Conservation (phyloP, 2,888 invertebrate genomes). For the Meghimatium bilineatum region DNA sequence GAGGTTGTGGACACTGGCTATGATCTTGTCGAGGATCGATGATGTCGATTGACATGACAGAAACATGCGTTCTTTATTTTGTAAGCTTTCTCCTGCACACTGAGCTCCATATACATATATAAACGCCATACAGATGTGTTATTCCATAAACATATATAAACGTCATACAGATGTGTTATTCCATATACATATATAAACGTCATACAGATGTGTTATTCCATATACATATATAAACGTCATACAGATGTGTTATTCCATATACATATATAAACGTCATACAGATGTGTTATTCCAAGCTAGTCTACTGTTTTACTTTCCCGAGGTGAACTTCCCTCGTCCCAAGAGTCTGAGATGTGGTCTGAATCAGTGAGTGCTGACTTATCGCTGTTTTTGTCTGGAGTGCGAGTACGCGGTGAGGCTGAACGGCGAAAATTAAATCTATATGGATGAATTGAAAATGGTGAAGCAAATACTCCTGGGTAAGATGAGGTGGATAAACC, state of each 20-base stretch:
- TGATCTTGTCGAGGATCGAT: not conserved
- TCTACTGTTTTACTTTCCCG: conserved; percentile 54
- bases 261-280: too few relatives aligned
- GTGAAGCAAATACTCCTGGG: conserved; percentile 60
- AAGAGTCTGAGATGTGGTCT: conserved; percentile 58
- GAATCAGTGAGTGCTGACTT: conserved; percentile 55
- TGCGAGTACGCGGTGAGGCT: conserved; percentile 51
- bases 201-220: too few relatives aligned
- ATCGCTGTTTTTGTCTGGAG: conserved; percentile 58
- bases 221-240: too few relatives aligned
- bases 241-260: too few relatives aligned
- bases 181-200: too few relatives aligned
- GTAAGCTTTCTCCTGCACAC: too few relatives aligned
- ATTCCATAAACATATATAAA: too few relatives aligned
- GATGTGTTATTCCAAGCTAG: conserved; percentile 30
- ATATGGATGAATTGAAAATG: conserved; percentile 66
- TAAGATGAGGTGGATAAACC: conserved; percentile 55
- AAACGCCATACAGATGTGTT: too few relatives aligned
- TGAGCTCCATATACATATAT: too few relatives aligned
- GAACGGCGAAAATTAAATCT: conserved; percentile 54
- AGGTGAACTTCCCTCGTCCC: conserved; percentile 59
- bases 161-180: too few relatives aligned
- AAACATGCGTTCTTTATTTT: too few relatives aligned
- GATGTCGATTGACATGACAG: not conserved
- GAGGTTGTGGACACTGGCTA: too few relatives aligned